Conservation (phyloP, 2,113 vertebrate species). For the Tragelaphus scriptus region DNA sequence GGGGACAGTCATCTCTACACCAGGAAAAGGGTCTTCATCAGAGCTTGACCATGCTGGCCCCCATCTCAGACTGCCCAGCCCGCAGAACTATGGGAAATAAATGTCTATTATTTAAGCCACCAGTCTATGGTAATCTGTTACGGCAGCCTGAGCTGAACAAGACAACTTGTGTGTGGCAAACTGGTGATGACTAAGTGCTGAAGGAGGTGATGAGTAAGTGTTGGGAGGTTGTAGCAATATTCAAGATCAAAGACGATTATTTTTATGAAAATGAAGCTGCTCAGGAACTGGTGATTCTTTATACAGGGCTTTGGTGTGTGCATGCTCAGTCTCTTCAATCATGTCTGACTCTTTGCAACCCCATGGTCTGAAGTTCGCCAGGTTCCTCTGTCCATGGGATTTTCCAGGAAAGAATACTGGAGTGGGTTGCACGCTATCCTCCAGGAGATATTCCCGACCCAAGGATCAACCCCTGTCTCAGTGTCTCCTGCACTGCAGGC, state of each 20-base stretch:
- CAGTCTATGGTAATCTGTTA: neutral
- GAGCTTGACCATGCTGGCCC: neutral
- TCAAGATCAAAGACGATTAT: neutral
- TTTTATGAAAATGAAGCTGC: neutral
- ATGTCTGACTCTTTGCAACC: neutral
- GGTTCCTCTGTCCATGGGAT: neutral
- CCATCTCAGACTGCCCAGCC: neutral
- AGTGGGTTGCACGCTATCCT: neutral
- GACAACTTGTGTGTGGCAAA: neutral
- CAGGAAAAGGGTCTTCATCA: neutral
- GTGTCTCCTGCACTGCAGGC: neutral
- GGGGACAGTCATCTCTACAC: neutral
- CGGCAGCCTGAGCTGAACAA: fast-evolving
- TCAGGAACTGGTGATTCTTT: neutral
- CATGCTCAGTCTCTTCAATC: neutral
- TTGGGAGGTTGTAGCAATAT: fast-evolving
- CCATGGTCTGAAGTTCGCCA: neutral
- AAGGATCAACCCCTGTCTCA: neutral
- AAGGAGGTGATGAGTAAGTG: fast-evolving
- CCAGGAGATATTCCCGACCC: neutral
- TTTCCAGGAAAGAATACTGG: neutral
- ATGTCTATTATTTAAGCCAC: no score
- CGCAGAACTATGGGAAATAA: neutral
- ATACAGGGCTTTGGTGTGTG: neutral
- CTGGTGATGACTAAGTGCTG: fast-evolving